Base-by-base conservation (phyloP, 2,888 invertebrate species). In the Ctena decussata region DNA sequence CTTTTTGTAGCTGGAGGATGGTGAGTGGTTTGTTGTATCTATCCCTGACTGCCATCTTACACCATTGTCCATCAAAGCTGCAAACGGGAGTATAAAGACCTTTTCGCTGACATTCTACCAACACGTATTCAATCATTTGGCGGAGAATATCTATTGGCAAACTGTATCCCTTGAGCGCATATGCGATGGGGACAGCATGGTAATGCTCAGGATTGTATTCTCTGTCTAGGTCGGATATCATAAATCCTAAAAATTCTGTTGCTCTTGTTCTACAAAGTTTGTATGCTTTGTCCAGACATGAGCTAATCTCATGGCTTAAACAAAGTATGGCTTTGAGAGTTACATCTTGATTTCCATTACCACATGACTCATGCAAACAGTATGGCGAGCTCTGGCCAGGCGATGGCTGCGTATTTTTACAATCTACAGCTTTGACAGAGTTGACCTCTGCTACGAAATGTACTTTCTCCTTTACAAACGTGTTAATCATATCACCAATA, bases 51-150 rank as follows among this genome's bases (percentile, higher is more conserved):
- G 81, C 60, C 0, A 86, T 1, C 0, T 57, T 74, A 37, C 18
- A 39, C 82, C 84, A 83, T 44, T 86, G 89, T 6, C 89, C 86
- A 46, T 89, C 86, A 74, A 84, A 89, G 0, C 70, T 81, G 18
- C 49, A 37, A 3, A 80, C 85, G 0, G 86, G 89, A 0, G 75
- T 46, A 65, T 89, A 86, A 0, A 86, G 15, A 15, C 83, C 89
- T 8, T 0, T 18, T 24, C 35, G 39, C 11, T 35, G 21, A 44
- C 86, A 89, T 32, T 77, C 37, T 5, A n/a, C 0, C 0, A 82
- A 18, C 0, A 84, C 76, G 5, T 65, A 11, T 8, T 84, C 86
- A 0, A 82, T 15, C 86, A 86, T 82, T 0, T 73, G 18, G 0
- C 80, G 0, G 46, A 84, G 0, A 0, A 46, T 32, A 1, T 60